Evolutionary conservation across 2,113 vertebrate species (phyloP).

Genomic region (Heteronetta atricapilla): DNA sequence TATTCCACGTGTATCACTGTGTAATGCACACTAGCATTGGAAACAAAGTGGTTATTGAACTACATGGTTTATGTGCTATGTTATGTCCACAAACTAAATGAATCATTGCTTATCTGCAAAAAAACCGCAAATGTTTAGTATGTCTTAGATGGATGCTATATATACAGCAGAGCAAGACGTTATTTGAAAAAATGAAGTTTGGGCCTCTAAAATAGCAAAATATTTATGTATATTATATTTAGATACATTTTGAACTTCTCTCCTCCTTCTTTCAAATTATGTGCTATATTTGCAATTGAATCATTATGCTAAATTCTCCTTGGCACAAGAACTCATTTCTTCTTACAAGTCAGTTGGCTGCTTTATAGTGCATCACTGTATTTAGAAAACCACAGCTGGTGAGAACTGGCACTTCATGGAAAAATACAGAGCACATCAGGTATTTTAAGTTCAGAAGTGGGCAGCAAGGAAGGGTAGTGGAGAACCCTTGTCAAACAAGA

Average conservation of each 20-base stretch:
- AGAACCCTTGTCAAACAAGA: background rate
- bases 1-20: background rate
- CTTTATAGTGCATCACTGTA: background rate
- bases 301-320: constrained; percentile 6
- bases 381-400: constrained; percentile 47
- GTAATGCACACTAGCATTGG: background rate
- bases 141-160: background rate
- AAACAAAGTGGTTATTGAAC: background rate
- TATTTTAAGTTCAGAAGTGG: constrained; percentile 5
- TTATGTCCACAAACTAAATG: background rate
- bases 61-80: background rate
- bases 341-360: constrained; percentile 43
- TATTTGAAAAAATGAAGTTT: background rate
- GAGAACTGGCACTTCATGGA: background rate
- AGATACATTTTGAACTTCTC: background rate
- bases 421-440: constrained; percentile 3
- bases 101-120: background rate
- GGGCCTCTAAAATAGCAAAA: background rate
- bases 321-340: background rate
- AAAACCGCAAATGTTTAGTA: background rate
- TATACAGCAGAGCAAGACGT: background rate
- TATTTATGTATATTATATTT: background rate
- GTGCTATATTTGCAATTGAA: constrained; percentile 5
- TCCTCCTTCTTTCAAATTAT: background rate
- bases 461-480: background rate